Percentiles rank a stretch among this genome's conserved stretches.
phyloP scores from a whole-genome alignment of 2,113 vertebrate species.

The Podilymbus podiceps region DNA sequence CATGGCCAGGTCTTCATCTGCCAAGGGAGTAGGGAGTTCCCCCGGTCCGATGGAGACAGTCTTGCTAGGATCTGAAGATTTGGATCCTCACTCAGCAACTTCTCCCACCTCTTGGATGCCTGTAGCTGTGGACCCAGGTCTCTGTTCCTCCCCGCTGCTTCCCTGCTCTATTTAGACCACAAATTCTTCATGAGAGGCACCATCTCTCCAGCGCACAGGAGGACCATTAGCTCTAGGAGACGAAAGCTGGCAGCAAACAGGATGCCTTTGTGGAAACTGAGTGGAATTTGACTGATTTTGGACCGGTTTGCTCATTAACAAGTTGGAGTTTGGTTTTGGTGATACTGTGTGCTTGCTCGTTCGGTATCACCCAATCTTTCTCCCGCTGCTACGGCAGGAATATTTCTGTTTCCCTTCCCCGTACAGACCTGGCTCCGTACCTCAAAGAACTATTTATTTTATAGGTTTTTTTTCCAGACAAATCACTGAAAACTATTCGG shows the following conservation, averaged over 20 bases:
- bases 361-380: background rate
- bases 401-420: background rate
- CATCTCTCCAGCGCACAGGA: rapidly evolving
- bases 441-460: slow-evolving; percentile 8
- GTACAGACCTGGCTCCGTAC: background rate
- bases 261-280: background rate
- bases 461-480: background rate
- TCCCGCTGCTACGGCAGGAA: background rate
- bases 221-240: background rate
- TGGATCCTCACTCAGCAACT: background rate
- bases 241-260: background rate
- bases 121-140: background rate
- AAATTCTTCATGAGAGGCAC: background rate
- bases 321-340: background rate
- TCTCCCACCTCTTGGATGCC: background rate
- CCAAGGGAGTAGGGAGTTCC: background rate
- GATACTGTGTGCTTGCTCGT: background rate
- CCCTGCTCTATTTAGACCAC: background rate
- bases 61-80: background rate
- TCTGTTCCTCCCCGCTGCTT: background rate
- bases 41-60: rapidly evolving
- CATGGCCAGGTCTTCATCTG: background rate
- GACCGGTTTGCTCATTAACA: background rate
- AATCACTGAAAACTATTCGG: background rate
- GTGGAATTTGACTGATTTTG: background rate